Percentiles rank a stretch among this genome's conserved stretches.
Conservation (phyloP, 2,113 vertebrate genomes). For the Rhipidura dahli region DNA sequence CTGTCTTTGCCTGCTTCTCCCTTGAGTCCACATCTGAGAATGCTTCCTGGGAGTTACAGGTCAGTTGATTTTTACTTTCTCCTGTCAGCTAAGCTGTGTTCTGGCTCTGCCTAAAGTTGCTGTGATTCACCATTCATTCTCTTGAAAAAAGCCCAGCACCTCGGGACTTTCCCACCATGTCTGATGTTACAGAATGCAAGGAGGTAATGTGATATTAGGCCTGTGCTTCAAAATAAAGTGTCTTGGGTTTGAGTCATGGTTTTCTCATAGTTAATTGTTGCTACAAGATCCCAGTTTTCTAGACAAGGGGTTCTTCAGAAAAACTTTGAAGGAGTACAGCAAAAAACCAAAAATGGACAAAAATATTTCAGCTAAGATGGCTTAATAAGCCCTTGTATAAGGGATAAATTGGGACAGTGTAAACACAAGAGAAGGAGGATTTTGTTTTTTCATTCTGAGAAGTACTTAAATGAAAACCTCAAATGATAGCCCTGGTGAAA, state of each 20-base stretch:
- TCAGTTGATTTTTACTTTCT: neutral
- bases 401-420: neutral
- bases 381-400: neutral
- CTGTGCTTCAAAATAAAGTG: neutral
- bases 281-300: neutral
- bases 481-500: neutral
- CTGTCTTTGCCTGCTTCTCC: neutral
- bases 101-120: neutral
- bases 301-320: neutral
- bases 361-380: neutral
- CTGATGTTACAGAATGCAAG: neutral
- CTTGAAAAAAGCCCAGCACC: neutral
- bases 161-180: neutral
- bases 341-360: neutral
- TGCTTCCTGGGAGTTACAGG: neutral
- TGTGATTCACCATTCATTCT: neutral
- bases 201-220: neutral
- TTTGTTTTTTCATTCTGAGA: neutral
- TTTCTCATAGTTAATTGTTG: neutral
- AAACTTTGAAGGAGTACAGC: neutral
- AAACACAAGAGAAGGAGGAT: neutral
- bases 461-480: neutral
- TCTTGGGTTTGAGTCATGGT: neutral
- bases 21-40: neutral
- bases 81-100: neutral